Base-by-base conservation (phyloP, 1,140 invertebrate genomes). In the Globodera ellingtonae region DNA sequence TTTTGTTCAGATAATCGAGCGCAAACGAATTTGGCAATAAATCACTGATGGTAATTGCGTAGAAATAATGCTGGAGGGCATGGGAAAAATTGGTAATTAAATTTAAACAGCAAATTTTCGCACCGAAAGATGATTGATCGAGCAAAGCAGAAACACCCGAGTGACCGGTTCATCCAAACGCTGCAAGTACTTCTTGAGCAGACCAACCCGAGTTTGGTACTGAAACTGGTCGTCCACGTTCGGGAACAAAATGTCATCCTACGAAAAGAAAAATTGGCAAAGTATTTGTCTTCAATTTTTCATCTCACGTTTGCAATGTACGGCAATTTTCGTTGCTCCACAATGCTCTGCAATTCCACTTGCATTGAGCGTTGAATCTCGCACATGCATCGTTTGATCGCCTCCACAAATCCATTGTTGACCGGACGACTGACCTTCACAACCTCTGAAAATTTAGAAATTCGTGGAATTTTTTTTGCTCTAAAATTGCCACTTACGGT, bases 1-100 rank as follows among this genome's bases (percentile, higher is more conserved):
- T 79, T 10, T 48, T 50, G 5, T 84, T 15, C 35, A 84, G 24
- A 71, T 84, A 84, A 4, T 71, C 52, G 21, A 76, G 74, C 21
- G 81, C 85, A 75, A 67, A 87, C 5, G 52, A 50, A 24, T 56
- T 79, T 7, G 84, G 84, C 47, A 84, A 67, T 3, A 84, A 62
- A 78, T 84, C 81, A 48, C 72, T 83, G 24, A 84, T 83, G n/a
- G 21, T 9, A 18, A 84, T 44, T 8, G 83, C 69, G 46, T 86
- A 81, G 52, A 84, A 83, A 75, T 84, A 84, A 24, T 79, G 75
- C 83, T 84, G 52, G 18, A 84, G 66, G 48, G 8, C 7, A 3
- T 13, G 21, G 56, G 56, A 52, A 72, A 79, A 72, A 79, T n/a
- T 52, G 9, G n/a, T 13, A 79, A 52, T 46, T 35, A 35, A 35